These are phyloP conservation scores for Chaetorhynchus papuensis DNA, from an alignment of 2,113 vertebrate genomes.

Conservation along the genomic window DNA sequence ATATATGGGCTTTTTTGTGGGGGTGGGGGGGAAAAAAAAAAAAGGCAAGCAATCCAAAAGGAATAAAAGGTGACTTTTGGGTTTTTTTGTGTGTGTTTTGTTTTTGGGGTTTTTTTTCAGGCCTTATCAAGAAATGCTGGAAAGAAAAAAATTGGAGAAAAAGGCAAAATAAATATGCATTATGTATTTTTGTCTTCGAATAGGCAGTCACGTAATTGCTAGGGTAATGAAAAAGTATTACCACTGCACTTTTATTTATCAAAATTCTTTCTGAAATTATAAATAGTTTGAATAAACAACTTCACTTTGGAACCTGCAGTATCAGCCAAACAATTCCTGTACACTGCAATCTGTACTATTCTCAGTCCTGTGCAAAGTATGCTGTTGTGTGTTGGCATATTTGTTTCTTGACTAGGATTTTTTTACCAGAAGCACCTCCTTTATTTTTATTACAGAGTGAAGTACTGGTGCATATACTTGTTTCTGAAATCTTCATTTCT, in stretches of 20 bases:
- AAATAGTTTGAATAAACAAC: constrained; percentile 7
- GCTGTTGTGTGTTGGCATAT: not conserved
- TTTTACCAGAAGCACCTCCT: not conserved
- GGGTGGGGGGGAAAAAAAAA: too few relatives aligned
- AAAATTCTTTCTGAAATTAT: not conserved
- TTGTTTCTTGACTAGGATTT: not conserved
- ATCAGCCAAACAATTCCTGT: not conserved
- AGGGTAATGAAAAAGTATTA: not conserved
- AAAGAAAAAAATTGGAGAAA: not conserved
- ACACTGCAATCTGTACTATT: not conserved
- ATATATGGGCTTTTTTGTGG: too few relatives aligned
- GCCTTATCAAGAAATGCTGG: not conserved
- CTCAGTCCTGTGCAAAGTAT: not conserved
- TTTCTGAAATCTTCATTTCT: not conserved
- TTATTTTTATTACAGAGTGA: not conserved
- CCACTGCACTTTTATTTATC: not conserved
- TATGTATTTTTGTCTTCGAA: not conserved
- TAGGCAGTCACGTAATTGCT: not conserved
- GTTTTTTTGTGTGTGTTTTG: not conserved
- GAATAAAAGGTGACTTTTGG: not conserved
- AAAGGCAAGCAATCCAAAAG: not conserved
- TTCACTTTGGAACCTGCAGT: not conserved
- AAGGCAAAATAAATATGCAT: not conserved
- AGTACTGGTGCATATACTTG: not conserved
- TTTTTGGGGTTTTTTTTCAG: not conserved